Evolutionary conservation across 2,113 vertebrate genomes (phyloP), one percentile per base, ranked within the genome.

Genomic region (Protobothrops flavoviridis): DNA sequence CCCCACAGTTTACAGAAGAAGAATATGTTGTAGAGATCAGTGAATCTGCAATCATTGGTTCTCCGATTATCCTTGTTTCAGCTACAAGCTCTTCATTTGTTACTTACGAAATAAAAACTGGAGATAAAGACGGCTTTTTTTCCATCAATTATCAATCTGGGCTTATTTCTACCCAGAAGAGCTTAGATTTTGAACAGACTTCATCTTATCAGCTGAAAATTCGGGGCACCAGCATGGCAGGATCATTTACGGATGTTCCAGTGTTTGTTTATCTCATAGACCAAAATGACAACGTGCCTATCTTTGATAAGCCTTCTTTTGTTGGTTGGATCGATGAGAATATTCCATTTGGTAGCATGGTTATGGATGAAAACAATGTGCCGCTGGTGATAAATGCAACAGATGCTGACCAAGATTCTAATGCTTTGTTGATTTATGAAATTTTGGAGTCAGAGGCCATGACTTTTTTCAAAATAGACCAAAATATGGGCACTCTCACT

Each of bases 1-100:
- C 98, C 5, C 99, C 99, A 2, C 91, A 96, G 93, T 99, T 99
- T 97, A 97, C 97, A 4, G 97, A 97, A 0, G 95, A 98, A 0
- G 99, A 99, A 88, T 99, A 99, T 96, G 97, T 99, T 7, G 95
- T 98, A 7, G 99, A 99, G 95, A 98, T 99, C 95, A 99, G 98
- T n/a, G 99, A 99, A 95, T 96, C 96, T 0, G 97, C 98, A 69
- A 13, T 95, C 17, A 0, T 97, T 0, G 98, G 98, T 26, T 97
- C 98, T 33, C 98, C 98, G 0, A 97, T 99, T 81, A 94, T 99
- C 85, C 97, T 98, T 3, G 95, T 99, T 89, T 97, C 97, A 1
- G 98, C 99, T 64, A 96, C 95, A 5, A 99, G 98, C 90, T 97
- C 98, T 9, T 98, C 98, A 9, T 97, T 98, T 5, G 98, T 99